Evolutionary conservation across 2,888 invertebrate species (phyloP).

Genomic region (Lithophane socia): DNA sequence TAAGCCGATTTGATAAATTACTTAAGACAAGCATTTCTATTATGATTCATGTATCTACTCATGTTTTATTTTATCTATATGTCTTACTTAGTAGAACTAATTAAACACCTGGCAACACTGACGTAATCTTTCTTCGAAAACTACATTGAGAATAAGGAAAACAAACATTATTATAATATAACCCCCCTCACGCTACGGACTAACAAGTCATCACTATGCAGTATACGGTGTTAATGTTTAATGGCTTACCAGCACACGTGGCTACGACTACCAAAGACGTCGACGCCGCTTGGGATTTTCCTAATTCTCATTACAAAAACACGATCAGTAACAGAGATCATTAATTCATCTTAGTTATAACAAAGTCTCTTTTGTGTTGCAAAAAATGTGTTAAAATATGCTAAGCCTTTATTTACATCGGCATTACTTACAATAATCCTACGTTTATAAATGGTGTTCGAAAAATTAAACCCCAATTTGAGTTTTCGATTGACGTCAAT

Average conservation of each 20-base stretch:
- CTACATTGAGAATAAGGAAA: slow-evolving; percentile 23
- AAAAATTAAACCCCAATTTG: slow-evolving; percentile 38
- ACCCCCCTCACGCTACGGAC: slow-evolving; percentile 19
- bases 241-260: slow-evolving; percentile 36
- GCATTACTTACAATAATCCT: slow-evolving; percentile 39
- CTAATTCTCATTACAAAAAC: slow-evolving; percentile 45
- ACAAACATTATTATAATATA: slow-evolving; percentile 27
- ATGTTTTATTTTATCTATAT: slow-evolving; percentile 7
- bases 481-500: slow-evolving; percentile 53
- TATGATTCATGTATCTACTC: slow-evolving; percentile 1
- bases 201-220: slow-evolving; percentile 45
- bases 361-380: slow-evolving; percentile 13
- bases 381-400: slow-evolving; percentile 40
- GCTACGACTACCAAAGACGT: slow-evolving; percentile 10
- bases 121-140: slow-evolving; percentile 45
- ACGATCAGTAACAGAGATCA: slow-evolving; percentile 26
- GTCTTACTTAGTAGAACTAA: not conserved
- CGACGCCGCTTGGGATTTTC: slow-evolving; percentile 49
- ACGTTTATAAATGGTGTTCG: slow-evolving; percentile 47
- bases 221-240: slow-evolving; percentile 37
- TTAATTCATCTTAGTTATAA: slow-evolving; percentile 34
- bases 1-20: slow-evolving; percentile 22
- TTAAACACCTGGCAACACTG: slow-evolving; percentile 17
- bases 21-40: slow-evolving; percentile 19
- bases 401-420: slow-evolving; percentile 43